These are phyloP conservation scores for Argyra leucocephala DNA, from an alignment of 2,888 invertebrate genomes.

Conservation along the genomic window DNA sequence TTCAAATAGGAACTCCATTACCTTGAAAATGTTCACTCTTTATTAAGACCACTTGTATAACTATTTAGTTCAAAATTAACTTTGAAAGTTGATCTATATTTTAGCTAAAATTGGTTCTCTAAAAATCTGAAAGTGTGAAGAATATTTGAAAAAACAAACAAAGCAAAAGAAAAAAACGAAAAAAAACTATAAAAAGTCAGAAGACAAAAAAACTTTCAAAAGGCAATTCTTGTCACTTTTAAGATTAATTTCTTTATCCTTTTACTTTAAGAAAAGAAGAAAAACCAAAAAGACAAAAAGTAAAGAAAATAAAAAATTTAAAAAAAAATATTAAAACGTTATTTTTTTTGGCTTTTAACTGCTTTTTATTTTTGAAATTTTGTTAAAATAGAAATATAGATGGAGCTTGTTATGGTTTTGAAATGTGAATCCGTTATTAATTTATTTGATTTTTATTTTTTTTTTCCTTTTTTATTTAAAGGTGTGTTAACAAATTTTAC, in stretches of 20 bases:
- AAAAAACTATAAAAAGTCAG: background rate
- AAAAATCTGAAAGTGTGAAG: conserved; percentile 1
- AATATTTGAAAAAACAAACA: background rate
- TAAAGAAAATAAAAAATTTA: no score
- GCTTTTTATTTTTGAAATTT: background rate
- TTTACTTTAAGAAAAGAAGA: background rate
- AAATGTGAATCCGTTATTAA: background rate
- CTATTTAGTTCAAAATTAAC: no score
- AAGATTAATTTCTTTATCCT: conserved; percentile 3
- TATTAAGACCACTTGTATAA: no score
- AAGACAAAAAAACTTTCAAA: background rate
- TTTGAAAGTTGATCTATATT: no score
- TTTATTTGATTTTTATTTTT: background rate
- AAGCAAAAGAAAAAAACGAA: background rate
- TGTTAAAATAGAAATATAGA: background rate
- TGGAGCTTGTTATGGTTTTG: background rate
- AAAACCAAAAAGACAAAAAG: no score
- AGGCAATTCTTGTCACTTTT: conserved; percentile 6
- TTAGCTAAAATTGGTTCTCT: background rate
- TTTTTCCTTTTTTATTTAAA: no score
- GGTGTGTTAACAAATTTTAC: no score
- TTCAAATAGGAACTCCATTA: no score
- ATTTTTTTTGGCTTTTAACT: background rate
- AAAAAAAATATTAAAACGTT: no score
- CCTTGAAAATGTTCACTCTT: no score